These are phyloP conservation scores for Drosophila peninsularis DNA, from an alignment of 2,888 invertebrate species.

Conservation along the genomic window DNA sequence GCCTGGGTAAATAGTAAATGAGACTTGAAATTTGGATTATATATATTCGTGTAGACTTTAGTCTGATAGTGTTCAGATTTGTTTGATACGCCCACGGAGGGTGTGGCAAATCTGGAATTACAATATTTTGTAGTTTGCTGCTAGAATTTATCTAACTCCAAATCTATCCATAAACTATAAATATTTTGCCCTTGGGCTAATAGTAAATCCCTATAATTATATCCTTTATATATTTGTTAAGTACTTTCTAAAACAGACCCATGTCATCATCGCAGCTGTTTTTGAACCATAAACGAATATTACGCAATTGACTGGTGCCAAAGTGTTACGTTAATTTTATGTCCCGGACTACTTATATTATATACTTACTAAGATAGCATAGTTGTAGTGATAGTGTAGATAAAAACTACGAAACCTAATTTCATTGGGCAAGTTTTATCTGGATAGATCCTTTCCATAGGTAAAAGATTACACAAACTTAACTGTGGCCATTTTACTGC, in stretches of 20 bases:
- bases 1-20: neutral
- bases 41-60: neutral
- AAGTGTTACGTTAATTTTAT: conserved; percentile 6
- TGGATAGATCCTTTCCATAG: neutral
- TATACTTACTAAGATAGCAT: neutral
- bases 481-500: neutral
- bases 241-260: neutral
- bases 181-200: neutral
- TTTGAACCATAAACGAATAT: neutral
- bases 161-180: neutral
- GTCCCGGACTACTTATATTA: neutral
- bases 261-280: conserved; percentile 2
- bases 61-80: neutral
- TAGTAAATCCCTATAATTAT: neutral
- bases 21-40: neutral
- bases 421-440: neutral
- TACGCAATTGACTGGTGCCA: conserved; percentile 1
- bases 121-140: neutral
- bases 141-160: neutral
- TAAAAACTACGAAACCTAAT: neutral
- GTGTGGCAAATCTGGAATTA: neutral
- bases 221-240: neutral
- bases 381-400: neutral
- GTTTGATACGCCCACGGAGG: neutral
- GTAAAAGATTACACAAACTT: neutral